Evolutionary conservation across 1,140 invertebrate genomes (phyloP), one percentile per base, ranked within the genome.

Genomic region (Drosophila kikkawai): DNA sequence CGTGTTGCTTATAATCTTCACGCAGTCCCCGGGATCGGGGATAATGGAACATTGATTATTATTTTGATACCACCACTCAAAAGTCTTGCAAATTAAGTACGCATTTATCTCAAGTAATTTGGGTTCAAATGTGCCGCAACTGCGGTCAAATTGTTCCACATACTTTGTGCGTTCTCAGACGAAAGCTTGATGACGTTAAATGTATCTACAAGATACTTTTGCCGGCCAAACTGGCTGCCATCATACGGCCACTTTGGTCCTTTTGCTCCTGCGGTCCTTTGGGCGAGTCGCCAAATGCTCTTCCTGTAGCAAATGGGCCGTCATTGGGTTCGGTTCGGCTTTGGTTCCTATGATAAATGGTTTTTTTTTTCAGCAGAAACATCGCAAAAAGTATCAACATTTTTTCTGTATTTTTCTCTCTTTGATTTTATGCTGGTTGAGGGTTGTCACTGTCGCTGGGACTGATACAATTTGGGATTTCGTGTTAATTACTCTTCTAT

Each of bases 31-130:
- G 50, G 50, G 22, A 71, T 60, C 59, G 87, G 80, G 85, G 80
- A 90, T 90, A 88, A 88, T 88, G 84, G 78, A 71, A 84, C 77
- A 90, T 88, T 88, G 84, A 88, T 88, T 88, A 88, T 88, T 88
- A 88, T 88, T 88, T 88, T 88, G 84, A 88, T 88, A 88, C 85
- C 84, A 81, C 84, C 84, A 88, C 84, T 88, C 84, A 88, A 88
- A 71, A 88, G 84, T 88, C 84, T 77, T 90, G 77, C 84, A 88
- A 88, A 88, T 88, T 88, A 88, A 88, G 84, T 88, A 90, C 85
- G 85, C 84, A 88, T 88, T 88, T 88, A 88, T 88, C 84, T 88
- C 58, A 84, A 90, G 84, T 88, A 88, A 88, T 88, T 88, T 88
- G 84, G 84, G 84, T 88, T 88, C 84, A 88, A 88, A 88, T 90